phyloP scores from a whole-genome alignment of 2,888 invertebrate species.

The Netelia fuscicornis region DNA sequence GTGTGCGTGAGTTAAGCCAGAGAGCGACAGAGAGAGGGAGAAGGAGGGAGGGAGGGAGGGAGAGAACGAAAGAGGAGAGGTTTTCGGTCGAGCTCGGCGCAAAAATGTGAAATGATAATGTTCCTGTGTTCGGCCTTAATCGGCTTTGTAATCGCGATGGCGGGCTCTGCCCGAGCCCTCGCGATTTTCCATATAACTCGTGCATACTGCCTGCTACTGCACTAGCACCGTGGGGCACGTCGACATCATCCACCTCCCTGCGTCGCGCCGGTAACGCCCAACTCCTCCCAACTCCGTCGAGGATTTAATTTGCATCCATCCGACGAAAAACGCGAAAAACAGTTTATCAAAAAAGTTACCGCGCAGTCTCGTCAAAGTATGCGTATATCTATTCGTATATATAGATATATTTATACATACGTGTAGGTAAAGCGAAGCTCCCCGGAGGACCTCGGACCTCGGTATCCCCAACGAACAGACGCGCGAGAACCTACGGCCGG shows the following conservation, averaged over 20 bases:
- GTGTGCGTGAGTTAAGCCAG: constrained; percentile 60
- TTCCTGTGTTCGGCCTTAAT: constrained; percentile 80
- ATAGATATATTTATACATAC: not conserved
- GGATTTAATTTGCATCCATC: constrained; percentile 83
- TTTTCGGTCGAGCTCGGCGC: constrained; percentile 44
- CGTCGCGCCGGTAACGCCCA: constrained; percentile 55
- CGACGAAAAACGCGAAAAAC: constrained; percentile 82
- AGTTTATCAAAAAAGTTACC: constrained; percentile 83
- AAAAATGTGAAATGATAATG: constrained; percentile 82
- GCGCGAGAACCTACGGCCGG: constrained; percentile 70
- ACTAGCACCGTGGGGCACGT: constrained; percentile 45
- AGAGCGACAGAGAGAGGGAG: constrained; percentile 37
- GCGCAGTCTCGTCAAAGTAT: constrained; percentile 72
- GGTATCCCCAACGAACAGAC: constrained; percentile 50
- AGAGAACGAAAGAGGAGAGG: constrained; percentile 31
- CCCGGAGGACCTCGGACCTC: constrained; percentile 37
- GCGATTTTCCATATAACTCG: constrained; percentile 13
- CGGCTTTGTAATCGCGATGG: constrained; percentile 82
- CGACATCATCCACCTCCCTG: constrained; percentile 68
- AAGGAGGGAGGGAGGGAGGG: constrained; percentile 29
- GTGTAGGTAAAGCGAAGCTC: constrained; percentile 26
- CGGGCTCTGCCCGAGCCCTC: constrained; percentile 41
- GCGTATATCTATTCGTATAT: not conserved
- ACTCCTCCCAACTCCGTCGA: constrained; percentile 67
- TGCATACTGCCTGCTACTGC: constrained; percentile 11